Base-by-base conservation (phyloP, 2,797 vertebrate species). In the Myripristis jacobus region DNA sequence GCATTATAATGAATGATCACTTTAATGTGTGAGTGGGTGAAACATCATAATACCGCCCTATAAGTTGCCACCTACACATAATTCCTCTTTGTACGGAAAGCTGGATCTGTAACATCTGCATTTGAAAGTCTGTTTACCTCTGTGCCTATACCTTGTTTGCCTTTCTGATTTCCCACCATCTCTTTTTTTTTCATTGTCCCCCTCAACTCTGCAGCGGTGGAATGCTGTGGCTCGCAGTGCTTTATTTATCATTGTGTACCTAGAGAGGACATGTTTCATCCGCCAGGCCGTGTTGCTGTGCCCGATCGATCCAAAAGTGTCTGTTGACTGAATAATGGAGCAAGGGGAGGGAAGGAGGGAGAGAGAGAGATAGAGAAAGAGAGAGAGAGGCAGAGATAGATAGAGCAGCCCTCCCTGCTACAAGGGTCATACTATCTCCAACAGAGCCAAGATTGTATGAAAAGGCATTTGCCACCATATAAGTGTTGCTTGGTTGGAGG, bases 241-340 rank as follows among this genome's bases (percentile, higher is more conserved):
- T 93, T 94, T 94, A 94, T 94, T 94, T 94, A 93, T 92, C 92
- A 92, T 89, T 92, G 92, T 94, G 92, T 93, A 92, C 87, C 90
- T 81, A 91, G 84, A 93, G 88, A 91, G 91, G 93, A 93, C 92
- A 93, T 93, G 92, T 94, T 93, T 94, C 92, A 94, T 94, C 91
- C 79, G 82, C 89, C 82, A 88, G 90, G 89, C 90, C 80, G 65
- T 87, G 90, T 93, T 91, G 89, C 91, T 90, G 88, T 88, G 88
- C 88, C 89, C 85, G 87, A 94, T 94, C 89, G 91, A 94, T 91
- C 84, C 83, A 79, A 84, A 86, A 90, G 90, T 88, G 93, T 92
- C 93, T 89, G 87, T 87, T 85, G 86, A 90, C 90, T 93, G 92
- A 94, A 91, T 91, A 93, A 91, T 92, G 89, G 87, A 83, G 83